Base-by-base conservation (phyloP, 2,113 vertebrate species). In the Trichechus manatus region DNA sequence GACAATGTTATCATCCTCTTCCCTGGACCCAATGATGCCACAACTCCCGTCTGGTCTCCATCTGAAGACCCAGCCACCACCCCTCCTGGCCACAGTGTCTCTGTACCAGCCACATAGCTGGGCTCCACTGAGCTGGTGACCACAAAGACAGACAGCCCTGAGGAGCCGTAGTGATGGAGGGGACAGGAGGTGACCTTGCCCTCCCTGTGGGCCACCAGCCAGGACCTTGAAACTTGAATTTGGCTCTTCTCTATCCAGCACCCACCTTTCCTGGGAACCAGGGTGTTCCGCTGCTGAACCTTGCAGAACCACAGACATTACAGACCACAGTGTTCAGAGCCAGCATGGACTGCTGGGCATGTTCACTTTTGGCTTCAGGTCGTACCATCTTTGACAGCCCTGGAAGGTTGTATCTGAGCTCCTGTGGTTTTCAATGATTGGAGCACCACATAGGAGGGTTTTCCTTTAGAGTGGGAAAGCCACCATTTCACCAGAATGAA, bases 81-180 rank as follows among this genome's bases (percentile, higher is more conserved):
- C 20, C 70, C 92, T 3, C 47, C 93, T 1, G 17, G 97, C 86
- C 98, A 98, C 3, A 33, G 97, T 47, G 93, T 99, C 91, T 98
- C 98, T 0, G 97, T 99, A 95, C 99, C 98, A 0, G 98, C 99
- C 96, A 99, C 98, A 0, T 98, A 99, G 94, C 97, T 99, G 91
- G 99, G 98, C 1, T 98, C 99, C 83, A 98, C 98, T 0, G 98
- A 97, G 2, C 96, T 99, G 90, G 99, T 99, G 96, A 99, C 99
- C 97, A 98, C 98, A 70, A 99, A 99, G 98, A 99, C 99, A 2
- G 98, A 97, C 0, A 97, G 94, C 47, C 93, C 90, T 13, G 98
- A 97, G 97, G 89, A 87, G 7, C 14, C 0, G 3, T 93, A 96
- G 83, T 23, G 0, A 2, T 1, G 0, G 23, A 64, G 0, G 0